Percentiles rank a stretch among this genome's conserved stretches.
phyloP scores from a whole-genome alignment of 2,797 vertebrate species.

The Epinephelus malabaricus region DNA sequence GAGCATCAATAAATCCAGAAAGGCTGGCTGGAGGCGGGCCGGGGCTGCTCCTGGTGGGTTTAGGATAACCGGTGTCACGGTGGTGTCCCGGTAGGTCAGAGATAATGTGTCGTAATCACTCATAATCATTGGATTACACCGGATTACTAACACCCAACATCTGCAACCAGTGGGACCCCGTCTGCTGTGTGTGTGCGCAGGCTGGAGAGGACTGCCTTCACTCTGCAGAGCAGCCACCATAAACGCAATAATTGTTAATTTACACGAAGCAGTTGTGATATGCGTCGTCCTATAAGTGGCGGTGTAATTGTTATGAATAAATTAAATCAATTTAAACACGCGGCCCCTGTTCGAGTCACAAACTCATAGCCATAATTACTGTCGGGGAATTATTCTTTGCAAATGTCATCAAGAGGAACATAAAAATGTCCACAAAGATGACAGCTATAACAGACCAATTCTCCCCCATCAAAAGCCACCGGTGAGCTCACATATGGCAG shows the following conservation, averaged over 20 bases:
- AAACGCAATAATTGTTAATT: constrained; percentile 33
- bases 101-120: constrained; percentile 74
- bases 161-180: constrained; percentile 59
- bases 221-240: constrained; percentile 10
- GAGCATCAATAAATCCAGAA: constrained; percentile 44
- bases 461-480: constrained; percentile 83
- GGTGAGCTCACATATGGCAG: constrained; percentile 85
- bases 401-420: constrained; percentile 68
- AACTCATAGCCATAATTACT: not conserved
- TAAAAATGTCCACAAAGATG: constrained; percentile 76
- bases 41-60: constrained; percentile 19
- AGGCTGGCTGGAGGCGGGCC: constrained; percentile 21
- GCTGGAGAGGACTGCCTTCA: constrained; percentile 6
- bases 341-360: not conserved
- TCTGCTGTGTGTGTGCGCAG: constrained; percentile 35
- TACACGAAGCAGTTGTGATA: not conserved
- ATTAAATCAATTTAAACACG: not conserved
- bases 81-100: constrained; percentile 59
- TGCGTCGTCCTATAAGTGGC: not conserved
- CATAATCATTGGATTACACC: constrained; percentile 80
- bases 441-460: constrained; percentile 84
- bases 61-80: constrained; percentile 54
- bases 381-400: constrained; percentile 4
- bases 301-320: not conserved
- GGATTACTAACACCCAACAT: constrained; percentile 75